Evolutionary conservation across 1,140 invertebrate species (phyloP).

Genomic region (Oedothorax gibbosus): DNA sequence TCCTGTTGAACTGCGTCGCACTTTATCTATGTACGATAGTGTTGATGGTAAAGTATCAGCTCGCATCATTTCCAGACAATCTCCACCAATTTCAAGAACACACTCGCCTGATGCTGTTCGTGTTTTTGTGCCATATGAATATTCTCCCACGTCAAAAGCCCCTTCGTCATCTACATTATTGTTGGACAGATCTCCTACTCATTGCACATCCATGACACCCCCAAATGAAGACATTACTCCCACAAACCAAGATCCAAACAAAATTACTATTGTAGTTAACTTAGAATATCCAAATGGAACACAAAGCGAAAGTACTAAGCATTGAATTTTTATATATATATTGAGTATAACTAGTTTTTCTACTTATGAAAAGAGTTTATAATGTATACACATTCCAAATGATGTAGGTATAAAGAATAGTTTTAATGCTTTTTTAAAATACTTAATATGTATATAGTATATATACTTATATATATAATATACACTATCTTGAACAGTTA

Average conservation of each 20-base stretch:
- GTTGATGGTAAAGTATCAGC: conserved; percentile 65
- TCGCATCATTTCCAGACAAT: conserved; percentile 40
- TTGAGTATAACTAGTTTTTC: conserved; percentile 41
- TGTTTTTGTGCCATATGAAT: conserved; percentile 79
- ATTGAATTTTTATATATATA: conserved; percentile 38
- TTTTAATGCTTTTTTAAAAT: no score
- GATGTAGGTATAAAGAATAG: conserved; percentile 22
- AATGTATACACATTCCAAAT: conserved; percentile 39
- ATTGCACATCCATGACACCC: conserved; percentile 45
- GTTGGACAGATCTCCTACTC: conserved; percentile 43
- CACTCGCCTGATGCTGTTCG: conserved; percentile 74
- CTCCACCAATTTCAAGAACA: conserved; percentile 44
- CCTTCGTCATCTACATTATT: conserved; percentile 56
- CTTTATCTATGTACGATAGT: conserved; percentile 64
- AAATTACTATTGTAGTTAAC: conserved; percentile 61
- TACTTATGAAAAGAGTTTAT: conserved; percentile 43
- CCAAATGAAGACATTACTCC: conserved; percentile 61
- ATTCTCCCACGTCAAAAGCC: conserved; percentile 34
- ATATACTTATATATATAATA: no score
- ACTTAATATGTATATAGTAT: no score
- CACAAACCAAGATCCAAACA: conserved; percentile 62
- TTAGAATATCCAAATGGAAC: conserved; percentile 45
- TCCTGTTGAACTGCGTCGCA: conserved; percentile 52
- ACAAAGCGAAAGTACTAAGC: conserved; percentile 33
- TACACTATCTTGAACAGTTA: no score